A percentile compares a stretch with the other conserved stretches of the same genome.
Conservation (phyloP, 2,113 vertebrate genomes). For the Cygnus atratus region DNA sequence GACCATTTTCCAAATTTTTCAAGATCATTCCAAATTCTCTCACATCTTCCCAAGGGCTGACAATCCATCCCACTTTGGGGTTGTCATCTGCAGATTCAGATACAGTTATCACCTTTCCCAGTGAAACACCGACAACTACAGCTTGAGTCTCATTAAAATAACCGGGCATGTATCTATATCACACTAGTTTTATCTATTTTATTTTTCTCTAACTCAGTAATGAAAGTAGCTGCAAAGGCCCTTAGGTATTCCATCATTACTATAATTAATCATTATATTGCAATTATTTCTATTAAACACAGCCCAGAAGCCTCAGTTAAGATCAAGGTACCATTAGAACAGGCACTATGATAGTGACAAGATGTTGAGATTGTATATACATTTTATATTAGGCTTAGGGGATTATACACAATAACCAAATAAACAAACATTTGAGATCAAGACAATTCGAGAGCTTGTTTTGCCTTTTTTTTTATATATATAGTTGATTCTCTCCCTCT, state of each 20-base stretch:
- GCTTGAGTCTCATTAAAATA: neutral
- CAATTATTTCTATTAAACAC: slow-evolving; percentile 4
- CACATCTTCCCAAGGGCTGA: neutral
- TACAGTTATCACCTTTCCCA: neutral
- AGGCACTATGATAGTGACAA: neutral
- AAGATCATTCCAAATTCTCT: neutral
- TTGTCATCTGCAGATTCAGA: neutral
- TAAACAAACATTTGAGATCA: neutral
- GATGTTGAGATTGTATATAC: neutral
- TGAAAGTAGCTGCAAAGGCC: neutral
- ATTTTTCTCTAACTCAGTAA: neutral
- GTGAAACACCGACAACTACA: neutral
- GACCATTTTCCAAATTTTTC: neutral
- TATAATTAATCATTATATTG: slow-evolving; percentile 45
- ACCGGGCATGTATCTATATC: neutral
- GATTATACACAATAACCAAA: neutral
- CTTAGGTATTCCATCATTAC: neutral
- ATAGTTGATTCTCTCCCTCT: neutral
- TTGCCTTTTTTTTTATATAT: neutral
- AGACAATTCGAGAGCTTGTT: neutral
- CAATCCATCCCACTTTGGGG: neutral
- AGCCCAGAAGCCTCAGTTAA: neutral
- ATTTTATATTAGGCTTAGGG: neutral
- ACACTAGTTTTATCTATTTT: neutral
- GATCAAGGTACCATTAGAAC: neutral